Percentiles rank a stretch among this genome's conserved stretches.
phyloP scores from a whole-genome alignment of 2,113 vertebrate genomes.

The Barnardius zonarius region DNA sequence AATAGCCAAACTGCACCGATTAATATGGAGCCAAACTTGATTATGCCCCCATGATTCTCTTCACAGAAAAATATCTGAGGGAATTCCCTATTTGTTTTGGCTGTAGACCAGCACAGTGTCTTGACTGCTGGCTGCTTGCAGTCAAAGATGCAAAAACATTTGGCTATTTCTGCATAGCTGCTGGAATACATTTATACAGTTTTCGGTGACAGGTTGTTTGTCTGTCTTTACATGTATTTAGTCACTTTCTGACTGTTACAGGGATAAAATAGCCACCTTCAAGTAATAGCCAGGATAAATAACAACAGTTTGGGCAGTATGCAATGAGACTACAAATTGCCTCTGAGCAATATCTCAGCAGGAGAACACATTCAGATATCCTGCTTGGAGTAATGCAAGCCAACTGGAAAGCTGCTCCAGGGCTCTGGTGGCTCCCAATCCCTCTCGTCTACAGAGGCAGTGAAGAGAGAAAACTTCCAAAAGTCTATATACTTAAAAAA shows the following conservation, averaged over 20 bases:
- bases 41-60: not conserved
- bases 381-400: not conserved
- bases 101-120: not conserved
- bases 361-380: not conserved
- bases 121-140: not conserved
- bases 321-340: not conserved
- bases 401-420: not conserved
- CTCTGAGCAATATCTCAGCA: not conserved
- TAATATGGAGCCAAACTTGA: not conserved
- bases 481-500: not conserved
- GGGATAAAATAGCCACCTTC: not conserved
- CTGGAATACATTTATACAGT: not conserved
- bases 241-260: not conserved
- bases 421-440: not conserved
- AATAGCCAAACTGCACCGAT: not conserved
- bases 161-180: not conserved
- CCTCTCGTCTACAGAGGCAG: not conserved
- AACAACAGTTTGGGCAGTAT: not conserved
- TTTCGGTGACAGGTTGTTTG: not conserved
- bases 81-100: constrained; percentile 29
- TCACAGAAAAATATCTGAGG: not conserved
- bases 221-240: not conserved
- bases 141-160: not conserved
- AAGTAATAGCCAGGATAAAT: not conserved
- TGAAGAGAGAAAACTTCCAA: not conserved